Evolutionary conservation across 2,888 invertebrate species (phyloP).

Genomic region (Resseliella maxima): DNA sequence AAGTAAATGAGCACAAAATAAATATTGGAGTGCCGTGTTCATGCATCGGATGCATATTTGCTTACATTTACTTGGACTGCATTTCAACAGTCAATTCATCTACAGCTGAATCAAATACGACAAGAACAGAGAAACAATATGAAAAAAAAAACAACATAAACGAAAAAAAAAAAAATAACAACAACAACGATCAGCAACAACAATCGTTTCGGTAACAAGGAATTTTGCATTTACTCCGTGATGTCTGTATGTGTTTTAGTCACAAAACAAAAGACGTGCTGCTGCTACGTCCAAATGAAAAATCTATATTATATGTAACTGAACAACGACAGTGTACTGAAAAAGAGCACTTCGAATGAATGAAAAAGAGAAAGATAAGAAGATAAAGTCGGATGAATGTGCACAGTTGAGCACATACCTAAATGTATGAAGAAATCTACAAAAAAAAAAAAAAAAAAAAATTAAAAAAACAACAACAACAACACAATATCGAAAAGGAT

Average conservation of each 20-base stretch:
- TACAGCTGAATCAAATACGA: constrained; percentile 36
- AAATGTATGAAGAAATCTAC: constrained; percentile 16
- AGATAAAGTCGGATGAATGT: constrained; percentile 33
- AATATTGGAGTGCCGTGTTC: constrained; percentile 33
- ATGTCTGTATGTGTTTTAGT: constrained; percentile 41
- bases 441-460: no score
- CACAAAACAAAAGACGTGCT: constrained; percentile 52
- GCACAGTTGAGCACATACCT: constrained; percentile 4
- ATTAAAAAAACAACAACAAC: no score
- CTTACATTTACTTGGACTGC: not conserved
- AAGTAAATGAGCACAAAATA: constrained; percentile 51
- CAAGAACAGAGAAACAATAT: constrained; percentile 14
- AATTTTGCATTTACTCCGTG: constrained; percentile 51
- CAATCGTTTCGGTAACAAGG: constrained; percentile 31
- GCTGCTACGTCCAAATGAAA: not conserved
- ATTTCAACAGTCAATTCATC: constrained; percentile 42
- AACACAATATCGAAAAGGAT: constrained; percentile 32
- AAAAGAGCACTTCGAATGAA: constrained; percentile 10
- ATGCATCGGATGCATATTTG: constrained; percentile 47
- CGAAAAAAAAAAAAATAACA: not conserved
- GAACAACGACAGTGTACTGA: not conserved
- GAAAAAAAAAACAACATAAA: not conserved
- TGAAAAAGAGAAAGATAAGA: constrained; percentile 52
- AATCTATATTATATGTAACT: not conserved
- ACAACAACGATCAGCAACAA: not conserved